Conservation (phyloP, 2,797 vertebrate species). For the Macrochelys suwanniensis region DNA sequence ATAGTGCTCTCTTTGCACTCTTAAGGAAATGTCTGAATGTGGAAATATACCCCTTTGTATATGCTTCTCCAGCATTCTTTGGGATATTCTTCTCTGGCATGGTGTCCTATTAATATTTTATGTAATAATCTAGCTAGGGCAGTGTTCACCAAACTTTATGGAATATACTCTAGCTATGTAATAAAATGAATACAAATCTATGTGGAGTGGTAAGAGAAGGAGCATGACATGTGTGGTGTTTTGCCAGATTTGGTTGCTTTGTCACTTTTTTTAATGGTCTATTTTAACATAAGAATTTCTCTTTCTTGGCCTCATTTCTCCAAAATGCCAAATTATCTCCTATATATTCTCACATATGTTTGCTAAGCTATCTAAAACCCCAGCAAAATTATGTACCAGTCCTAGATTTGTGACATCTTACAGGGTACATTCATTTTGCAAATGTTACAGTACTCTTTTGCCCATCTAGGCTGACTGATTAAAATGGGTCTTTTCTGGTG, state of each 20-base stretch:
- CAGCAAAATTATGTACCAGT: background rate
- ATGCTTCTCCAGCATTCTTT: background rate
- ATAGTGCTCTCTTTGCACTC: rapidly evolving
- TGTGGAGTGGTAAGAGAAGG: background rate
- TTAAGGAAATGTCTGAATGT: background rate
- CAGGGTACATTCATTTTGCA: background rate
- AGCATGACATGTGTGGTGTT: background rate
- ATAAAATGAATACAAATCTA: background rate
- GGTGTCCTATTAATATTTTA: background rate
- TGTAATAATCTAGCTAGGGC: background rate
- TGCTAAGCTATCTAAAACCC: background rate
- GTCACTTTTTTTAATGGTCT: background rate
- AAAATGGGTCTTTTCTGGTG: rapidly evolving
- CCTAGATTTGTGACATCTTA: background rate
- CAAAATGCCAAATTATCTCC: background rate
- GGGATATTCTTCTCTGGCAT: background rate
- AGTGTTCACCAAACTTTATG: background rate
- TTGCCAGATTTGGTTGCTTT: background rate
- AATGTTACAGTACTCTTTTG: constrained; percentile 9
- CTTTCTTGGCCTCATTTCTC: background rate
- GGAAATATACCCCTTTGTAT: background rate
- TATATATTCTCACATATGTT: rapidly evolving
- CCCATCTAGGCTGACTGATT: constrained; percentile 42
- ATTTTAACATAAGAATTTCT: background rate
- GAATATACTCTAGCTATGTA: background rate